Evolutionary conservation across 1,140 invertebrate species (phyloP), one percentile per base, ranked within the genome.

Genomic region (Steinernema khuongi): DNA sequence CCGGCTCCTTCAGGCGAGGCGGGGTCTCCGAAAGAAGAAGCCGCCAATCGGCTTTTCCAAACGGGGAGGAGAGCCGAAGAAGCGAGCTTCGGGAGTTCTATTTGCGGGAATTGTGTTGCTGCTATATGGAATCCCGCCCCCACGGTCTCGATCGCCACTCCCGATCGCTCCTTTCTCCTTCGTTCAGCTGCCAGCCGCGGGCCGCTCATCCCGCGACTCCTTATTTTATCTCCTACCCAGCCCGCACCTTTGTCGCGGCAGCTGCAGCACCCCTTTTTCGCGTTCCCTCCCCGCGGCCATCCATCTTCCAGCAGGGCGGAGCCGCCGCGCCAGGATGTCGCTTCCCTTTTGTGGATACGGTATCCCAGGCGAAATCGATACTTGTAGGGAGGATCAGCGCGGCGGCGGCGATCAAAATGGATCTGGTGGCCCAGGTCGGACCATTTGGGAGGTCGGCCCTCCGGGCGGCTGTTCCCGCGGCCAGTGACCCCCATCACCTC

Each of bases 321-420:
- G 11, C 50, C 50, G 50, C 50, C 50, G 14, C 14, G 50, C 36
- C 50, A 14, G 50, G 50, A 14, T 60, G 14, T 60, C 26, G 14
- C 50, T 60, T 60, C 7, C 50, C 50, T 60, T 60, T 60, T 60
- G 50, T 14, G 50, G 50, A 60, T 60, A 60, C 50, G 50, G 50
- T 60, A 60, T n/a, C n/a, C n/a, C n/a, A n/a, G n/a, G 50, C 50
- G 11, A 60, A 60, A 60, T 60, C 50, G 50, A 60, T 60, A 60
- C 50, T 22, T 7, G 22, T 14, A 11, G 7, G 11, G 50, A 26
- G 50, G 50, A 60, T 60, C 50, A 60, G 50, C 50, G n/a, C n/a
- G 50, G 50, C 50, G 50, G 50, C 50, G 50, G 26, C 7, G 50
- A 60, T 60, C 14, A 11, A 60, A 60, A 60, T 60, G 50, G 50